Percentiles rank a stretch among this genome's conserved stretches.
phyloP scores from a whole-genome alignment of 2,113 vertebrate genomes.

The Perca fluviatilis region DNA sequence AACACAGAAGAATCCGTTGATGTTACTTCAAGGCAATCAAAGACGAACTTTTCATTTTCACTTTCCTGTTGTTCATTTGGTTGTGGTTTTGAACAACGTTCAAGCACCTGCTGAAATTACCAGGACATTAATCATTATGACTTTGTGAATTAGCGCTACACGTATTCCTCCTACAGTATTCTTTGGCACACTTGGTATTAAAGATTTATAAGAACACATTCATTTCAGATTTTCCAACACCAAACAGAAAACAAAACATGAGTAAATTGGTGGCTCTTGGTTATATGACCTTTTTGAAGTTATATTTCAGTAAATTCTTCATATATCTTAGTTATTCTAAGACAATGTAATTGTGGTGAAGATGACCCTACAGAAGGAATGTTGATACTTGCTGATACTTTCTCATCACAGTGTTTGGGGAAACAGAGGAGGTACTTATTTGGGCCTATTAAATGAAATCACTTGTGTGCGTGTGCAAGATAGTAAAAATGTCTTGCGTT shows the following conservation, averaged over 20 bases:
- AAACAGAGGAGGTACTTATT: slow-evolving; percentile 64
- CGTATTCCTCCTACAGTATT: slow-evolving; percentile 30
- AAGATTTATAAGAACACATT: slow-evolving; percentile 53
- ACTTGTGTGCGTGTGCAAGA: not conserved
- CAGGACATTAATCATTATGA: slow-evolving; percentile 66
- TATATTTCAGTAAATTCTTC: slow-evolving; percentile 20
- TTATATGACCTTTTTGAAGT: slow-evolving; percentile 39
- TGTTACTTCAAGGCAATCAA: slow-evolving; percentile 59
- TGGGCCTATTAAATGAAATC: slow-evolving; percentile 33
- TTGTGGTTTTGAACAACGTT: slow-evolving; percentile 63
- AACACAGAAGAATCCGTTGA: slow-evolving; percentile 49
- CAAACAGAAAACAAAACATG: slow-evolving; percentile 11
- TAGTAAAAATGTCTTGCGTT: not conserved
- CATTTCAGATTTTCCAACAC: slow-evolving; percentile 41
- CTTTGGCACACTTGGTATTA: slow-evolving; percentile 29
- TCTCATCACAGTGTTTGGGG: slow-evolving; percentile 62
- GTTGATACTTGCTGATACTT: slow-evolving; percentile 59
- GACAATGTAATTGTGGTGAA: slow-evolving; percentile 60
- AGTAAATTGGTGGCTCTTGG: slow-evolving; percentile 1
- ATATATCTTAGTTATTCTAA: slow-evolving; percentile 44
- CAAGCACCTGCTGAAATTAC: slow-evolving; percentile 60
- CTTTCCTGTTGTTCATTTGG: slow-evolving; percentile 50
- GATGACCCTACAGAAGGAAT: slow-evolving; percentile 41
- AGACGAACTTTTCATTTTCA: slow-evolving; percentile 52
- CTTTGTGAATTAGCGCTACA: slow-evolving; percentile 37